Conservation (phyloP, 2,113 vertebrate genomes). For the Thamnophis sirtalis region DNA sequence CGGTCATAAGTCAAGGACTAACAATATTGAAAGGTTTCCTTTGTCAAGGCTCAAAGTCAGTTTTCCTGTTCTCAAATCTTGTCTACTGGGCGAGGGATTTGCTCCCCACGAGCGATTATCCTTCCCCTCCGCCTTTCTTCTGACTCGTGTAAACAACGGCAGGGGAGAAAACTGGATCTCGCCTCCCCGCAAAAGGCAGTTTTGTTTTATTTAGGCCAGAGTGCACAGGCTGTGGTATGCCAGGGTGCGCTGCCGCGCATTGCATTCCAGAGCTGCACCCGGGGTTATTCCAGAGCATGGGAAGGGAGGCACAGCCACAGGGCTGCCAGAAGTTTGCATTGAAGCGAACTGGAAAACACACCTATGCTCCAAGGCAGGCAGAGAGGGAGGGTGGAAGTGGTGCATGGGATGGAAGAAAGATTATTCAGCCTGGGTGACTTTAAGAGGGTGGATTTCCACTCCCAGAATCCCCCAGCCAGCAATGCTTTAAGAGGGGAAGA, state of each 20-base stretch:
- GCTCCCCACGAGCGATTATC: neutral
- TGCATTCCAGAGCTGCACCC: neutral
- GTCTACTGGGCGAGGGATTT: neutral
- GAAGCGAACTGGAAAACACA: neutral
- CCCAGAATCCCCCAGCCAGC: neutral
- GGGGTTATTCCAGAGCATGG: neutral
- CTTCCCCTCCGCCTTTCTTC: neutral
- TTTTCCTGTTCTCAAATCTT: too few relatives aligned
- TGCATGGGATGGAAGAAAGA: neutral
- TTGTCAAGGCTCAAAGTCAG: too few relatives aligned
- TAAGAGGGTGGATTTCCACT: neutral
- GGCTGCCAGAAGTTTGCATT: neutral
- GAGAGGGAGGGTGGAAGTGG: neutral
- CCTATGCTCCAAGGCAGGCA: neutral
- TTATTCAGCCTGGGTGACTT: neutral
- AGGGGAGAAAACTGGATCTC: neutral
- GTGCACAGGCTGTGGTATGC: neutral
- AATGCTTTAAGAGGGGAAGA: too few relatives aligned
- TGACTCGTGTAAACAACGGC: neutral
- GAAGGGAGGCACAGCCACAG: neutral
- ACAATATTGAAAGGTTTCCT: too few relatives aligned
- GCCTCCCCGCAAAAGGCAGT: neutral
- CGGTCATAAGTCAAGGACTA: too few relatives aligned
- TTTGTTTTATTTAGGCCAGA: neutral
- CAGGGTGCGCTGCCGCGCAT: neutral